These are phyloP conservation scores for Helogale parvula DNA, from an alignment of 2,113 vertebrate genomes.

Conservation along the genomic window DNA sequence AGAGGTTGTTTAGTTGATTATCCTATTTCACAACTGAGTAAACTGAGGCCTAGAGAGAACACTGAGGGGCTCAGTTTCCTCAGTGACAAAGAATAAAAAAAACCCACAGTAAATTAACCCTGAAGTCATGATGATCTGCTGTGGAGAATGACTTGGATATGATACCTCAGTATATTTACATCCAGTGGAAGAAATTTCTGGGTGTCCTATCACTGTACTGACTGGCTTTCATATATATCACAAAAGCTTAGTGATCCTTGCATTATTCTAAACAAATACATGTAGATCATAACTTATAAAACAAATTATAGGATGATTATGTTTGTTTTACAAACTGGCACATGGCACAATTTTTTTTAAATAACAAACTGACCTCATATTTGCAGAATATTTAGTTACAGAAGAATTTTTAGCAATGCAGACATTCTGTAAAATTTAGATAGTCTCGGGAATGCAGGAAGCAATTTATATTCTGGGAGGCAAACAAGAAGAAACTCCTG, in stretches of 20 bases:
- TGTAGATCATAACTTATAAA: background rate
- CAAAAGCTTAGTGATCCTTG: background rate
- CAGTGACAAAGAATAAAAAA: background rate
- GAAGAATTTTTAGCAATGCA: background rate
- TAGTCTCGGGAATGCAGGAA: background rate
- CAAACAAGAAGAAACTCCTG: background rate
- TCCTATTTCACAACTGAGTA: background rate
- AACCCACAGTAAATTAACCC: background rate
- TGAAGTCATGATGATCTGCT: background rate
- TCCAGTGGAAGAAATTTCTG: background rate
- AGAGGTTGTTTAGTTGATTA: background rate
- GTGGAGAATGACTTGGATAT: background rate
- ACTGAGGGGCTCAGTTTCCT: background rate
- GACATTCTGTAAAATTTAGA: slow-evolving; percentile 30
- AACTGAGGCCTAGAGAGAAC: background rate
- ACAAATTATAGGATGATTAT: background rate
- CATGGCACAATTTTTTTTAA: background rate
- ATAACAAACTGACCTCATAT: background rate
- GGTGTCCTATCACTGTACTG: background rate
- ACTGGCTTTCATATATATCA: background rate
- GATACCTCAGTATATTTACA: background rate
- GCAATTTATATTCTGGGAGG: slow-evolving; percentile 45
- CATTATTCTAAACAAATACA: background rate
- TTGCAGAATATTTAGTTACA: background rate
- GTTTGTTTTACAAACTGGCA: background rate